These are phyloP conservation scores for Epinephelus awoara DNA, from an alignment of 2,797 vertebrate species.

Conservation along the genomic window DNA sequence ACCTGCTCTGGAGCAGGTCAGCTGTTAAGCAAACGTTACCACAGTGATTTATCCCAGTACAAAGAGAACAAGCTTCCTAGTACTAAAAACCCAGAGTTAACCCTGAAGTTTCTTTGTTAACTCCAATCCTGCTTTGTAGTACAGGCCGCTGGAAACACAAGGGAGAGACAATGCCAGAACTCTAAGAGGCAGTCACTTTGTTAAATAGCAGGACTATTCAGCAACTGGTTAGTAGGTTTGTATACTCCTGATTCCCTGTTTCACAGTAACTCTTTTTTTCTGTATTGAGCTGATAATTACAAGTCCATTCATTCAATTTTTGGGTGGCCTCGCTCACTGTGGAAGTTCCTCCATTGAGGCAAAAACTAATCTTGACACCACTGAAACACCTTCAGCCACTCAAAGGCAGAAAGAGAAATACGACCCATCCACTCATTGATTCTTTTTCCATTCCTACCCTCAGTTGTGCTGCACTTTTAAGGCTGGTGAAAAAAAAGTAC, in stretches of 20 bases:
- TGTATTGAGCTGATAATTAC: conserved; percentile 29
- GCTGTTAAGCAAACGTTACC: too few relatives aligned
- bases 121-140: too few relatives aligned
- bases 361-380: conserved; percentile 30
- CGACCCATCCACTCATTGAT: conserved; percentile 20
- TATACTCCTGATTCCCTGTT: conserved; percentile 9
- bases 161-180: too few relatives aligned
- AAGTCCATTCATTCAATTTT: conserved; percentile 20
- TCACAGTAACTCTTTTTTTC: conserved; percentile 18
- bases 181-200: too few relatives aligned
- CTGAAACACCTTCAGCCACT: conserved; percentile 26
- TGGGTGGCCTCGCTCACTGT: conserved; percentile 16
- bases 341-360: conserved; percentile 24
- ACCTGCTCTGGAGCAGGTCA: too few relatives aligned
- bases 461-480: conserved; percentile 24
- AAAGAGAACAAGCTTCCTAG: too few relatives aligned
- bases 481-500: conserved; percentile 18
- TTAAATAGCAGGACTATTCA: too few relatives aligned
- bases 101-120: too few relatives aligned
- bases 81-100: too few relatives aligned
- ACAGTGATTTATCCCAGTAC: too few relatives aligned
- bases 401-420: conserved; percentile 37
- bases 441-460: conserved; percentile 15
- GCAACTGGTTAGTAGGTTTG: not conserved
- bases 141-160: too few relatives aligned